phyloP scores from a whole-genome alignment of 2,113 vertebrate species.

The Carettochelys insculpta region DNA sequence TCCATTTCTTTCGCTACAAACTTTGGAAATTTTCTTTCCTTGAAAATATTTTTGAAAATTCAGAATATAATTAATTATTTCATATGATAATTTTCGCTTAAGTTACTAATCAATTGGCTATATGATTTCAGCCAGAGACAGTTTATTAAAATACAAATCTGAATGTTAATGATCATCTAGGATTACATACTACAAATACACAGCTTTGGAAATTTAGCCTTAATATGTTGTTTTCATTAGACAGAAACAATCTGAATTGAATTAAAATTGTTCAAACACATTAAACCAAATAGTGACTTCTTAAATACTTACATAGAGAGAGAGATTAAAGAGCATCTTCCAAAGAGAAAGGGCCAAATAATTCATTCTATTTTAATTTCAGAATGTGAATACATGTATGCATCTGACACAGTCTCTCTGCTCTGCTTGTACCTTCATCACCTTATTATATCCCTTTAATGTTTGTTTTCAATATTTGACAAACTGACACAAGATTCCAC shows the following conservation, averaged over 20 bases:
- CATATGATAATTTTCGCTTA: not conserved
- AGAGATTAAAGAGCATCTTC: not conserved
- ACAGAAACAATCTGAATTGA: not conserved
- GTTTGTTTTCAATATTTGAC: not conserved
- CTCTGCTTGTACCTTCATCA: rapidly evolving
- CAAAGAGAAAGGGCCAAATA: rapidly evolving
- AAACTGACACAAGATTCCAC: not conserved
- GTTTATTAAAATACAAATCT: not conserved
- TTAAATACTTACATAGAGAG: not conserved
- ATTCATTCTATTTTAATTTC: not conserved
- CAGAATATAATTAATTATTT: not conserved
- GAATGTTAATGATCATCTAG: not conserved
- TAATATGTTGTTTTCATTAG: not conserved
- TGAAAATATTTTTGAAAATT: conserved; percentile 54
- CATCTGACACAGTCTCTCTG: not conserved
- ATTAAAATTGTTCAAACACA: not conserved
- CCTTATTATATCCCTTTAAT: not conserved
- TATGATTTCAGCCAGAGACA: not conserved
- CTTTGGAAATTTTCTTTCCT: conserved; percentile 89
- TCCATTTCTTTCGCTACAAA: conserved; percentile 93
- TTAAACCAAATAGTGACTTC: not conserved
- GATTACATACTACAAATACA: not conserved
- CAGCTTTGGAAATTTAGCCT: not conserved
- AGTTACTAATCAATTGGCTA: not conserved
- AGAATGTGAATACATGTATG: not conserved